These are phyloP conservation scores for Gulo gulo DNA, from an alignment of 2,113 vertebrate genomes.

Conservation along the genomic window DNA sequence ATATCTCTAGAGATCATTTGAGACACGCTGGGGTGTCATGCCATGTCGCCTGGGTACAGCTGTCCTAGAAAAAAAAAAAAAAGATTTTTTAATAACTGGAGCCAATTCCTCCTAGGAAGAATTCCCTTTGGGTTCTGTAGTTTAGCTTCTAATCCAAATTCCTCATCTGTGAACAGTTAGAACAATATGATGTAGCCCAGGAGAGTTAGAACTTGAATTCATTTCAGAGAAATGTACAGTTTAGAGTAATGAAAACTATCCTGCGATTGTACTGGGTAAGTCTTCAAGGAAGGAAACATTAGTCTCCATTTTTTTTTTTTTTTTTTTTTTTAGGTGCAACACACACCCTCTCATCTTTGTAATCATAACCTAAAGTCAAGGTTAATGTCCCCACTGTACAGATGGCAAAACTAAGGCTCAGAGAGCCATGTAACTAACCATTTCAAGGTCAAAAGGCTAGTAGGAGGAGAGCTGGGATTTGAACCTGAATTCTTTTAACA, in stretches of 20 bases:
- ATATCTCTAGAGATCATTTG: constrained; percentile 47
- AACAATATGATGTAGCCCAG: constrained; percentile 40
- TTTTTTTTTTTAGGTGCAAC: background rate
- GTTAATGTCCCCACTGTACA: background rate
- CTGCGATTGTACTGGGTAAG: background rate
- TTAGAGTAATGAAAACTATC: background rate
- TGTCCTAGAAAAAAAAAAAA: background rate
- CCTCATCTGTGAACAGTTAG: constrained; percentile 65
- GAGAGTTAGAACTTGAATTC: constrained; percentile 64
- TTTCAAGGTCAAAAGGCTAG: background rate
- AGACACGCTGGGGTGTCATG: constrained; percentile 14
- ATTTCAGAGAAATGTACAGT: constrained; percentile 41
- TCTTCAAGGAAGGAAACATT: background rate
- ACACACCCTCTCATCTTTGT: background rate
- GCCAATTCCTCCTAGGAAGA: constrained; percentile 53
- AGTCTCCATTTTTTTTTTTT: background rate
- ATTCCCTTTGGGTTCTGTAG: constrained; percentile 51
- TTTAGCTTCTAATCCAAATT: constrained; percentile 65
- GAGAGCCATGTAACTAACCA: background rate
- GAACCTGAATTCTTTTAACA: background rate
- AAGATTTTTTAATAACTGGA: constrained; percentile 63
- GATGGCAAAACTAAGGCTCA: background rate
- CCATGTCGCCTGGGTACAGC: constrained; percentile 15
- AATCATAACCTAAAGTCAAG: background rate
- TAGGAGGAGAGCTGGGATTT: background rate